These are phyloP conservation scores for Acanthopagrus latus DNA, from an alignment of 2,797 vertebrate species.

Conservation along the genomic window DNA sequence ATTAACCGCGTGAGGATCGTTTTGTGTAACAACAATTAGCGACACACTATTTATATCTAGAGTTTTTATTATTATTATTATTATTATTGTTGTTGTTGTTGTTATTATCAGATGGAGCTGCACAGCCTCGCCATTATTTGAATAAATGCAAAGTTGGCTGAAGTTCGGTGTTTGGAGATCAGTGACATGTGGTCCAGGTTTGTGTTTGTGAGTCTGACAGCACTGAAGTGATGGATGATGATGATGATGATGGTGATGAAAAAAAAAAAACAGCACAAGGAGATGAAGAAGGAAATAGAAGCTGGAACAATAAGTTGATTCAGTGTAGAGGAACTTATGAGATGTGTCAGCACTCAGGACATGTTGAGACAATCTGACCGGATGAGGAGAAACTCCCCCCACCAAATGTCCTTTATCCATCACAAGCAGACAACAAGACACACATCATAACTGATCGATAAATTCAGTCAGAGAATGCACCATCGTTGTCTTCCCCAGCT, in stretches of 20 bases:
- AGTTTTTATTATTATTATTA: neutral
- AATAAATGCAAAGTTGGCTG: constrained; percentile 27
- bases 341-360: neutral
- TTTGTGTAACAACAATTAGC: constrained; percentile 25
- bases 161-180: neutral
- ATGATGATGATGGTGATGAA: neutral
- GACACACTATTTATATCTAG: constrained; percentile 43
- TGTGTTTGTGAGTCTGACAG: neutral
- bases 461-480: neutral
- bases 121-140: constrained; percentile 47
- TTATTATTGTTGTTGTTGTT: too few relatives aligned
- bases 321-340: neutral
- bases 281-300: neutral
- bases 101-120: neutral
- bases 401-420: neutral
- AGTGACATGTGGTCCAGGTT: neutral
- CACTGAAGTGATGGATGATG: neutral
- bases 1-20: constrained; percentile 10
- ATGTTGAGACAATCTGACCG: neutral
- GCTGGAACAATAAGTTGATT: neutral
- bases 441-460: neutral
- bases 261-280: neutral
- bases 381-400: neutral
- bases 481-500: neutral
- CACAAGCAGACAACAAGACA: neutral